Conservation (phyloP, 1,140 invertebrate genomes). For the Acromyrmex heyeri region DNA sequence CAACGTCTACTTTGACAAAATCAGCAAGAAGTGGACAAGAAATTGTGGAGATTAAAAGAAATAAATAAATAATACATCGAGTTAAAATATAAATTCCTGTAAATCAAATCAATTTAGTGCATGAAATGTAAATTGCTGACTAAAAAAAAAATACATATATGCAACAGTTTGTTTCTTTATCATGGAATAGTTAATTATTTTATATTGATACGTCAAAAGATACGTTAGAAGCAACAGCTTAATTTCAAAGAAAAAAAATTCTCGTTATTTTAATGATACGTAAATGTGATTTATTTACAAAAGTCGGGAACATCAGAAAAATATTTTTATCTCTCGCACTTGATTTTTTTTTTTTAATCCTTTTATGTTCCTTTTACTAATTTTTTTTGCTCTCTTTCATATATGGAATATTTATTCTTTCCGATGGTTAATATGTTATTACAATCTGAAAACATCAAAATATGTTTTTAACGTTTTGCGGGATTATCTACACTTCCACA, state of each 20-base stretch:
- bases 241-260: slow-evolving; percentile 13
- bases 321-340: slow-evolving; percentile 3
- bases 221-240: neutral
- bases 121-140: neutral
- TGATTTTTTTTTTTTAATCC: neutral
- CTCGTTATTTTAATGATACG: slow-evolving; percentile 8
- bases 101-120: neutral
- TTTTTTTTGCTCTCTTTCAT: neutral
- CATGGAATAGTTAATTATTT: neutral
- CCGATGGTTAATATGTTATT: slow-evolving; percentile 28
- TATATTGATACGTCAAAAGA: neutral
- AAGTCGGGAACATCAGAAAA: neutral
- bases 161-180: neutral
- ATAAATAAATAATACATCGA: neutral
- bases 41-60: neutral
- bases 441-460: neutral
- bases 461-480: slow-evolving; percentile 4
- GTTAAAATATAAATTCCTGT: neutral
- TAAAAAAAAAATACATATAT: slow-evolving; percentile 13
- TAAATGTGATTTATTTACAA: neutral
- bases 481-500: slow-evolving; percentile 25
- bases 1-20: neutral
- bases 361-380: neutral
- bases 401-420: neutral
- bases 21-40: neutral